Conservation (phyloP, 2,888 invertebrate species). For the Drosophila anomelani region DNA sequence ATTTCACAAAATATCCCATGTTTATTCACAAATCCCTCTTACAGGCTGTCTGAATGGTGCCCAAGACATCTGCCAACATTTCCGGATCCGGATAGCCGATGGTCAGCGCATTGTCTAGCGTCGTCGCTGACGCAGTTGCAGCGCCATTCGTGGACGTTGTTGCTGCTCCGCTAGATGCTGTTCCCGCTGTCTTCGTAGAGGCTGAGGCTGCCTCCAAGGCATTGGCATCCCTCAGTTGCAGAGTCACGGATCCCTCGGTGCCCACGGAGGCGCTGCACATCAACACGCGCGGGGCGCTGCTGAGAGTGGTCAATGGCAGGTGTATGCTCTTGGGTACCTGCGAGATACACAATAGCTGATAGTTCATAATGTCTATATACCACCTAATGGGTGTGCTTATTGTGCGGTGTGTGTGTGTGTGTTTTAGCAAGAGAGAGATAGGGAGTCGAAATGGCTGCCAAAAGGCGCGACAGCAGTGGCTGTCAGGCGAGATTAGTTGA, state of each 20-base stretch:
- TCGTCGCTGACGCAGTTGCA: conserved; percentile 58
- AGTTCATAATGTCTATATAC: conserved; percentile 36
- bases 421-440: conserved; percentile 4
- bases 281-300: conserved; percentile 81
- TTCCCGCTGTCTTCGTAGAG: conserved; percentile 10
- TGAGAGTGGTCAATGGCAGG: conserved; percentile 84
- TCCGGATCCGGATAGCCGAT: conserved; percentile 90
- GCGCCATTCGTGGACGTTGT: conserved; percentile 54
- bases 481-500: conserved; percentile 68
- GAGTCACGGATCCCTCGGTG: conserved; percentile 84
- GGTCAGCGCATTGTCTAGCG: conserved; percentile 88
- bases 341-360: conserved; percentile 48
- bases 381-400: background rate
- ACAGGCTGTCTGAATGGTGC: conserved; percentile 87
- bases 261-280: conserved; percentile 85
- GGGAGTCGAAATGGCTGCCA: conserved; percentile 59
- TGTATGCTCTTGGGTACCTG: conserved; percentile 85
- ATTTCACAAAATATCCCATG: background rate
- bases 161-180: conserved; percentile 12
- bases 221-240: conserved; percentile 84
- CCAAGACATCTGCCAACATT: conserved; percentile 89
- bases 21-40: conserved; percentile 44
- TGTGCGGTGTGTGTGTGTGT: conserved; percentile 6
- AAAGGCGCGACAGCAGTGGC: conserved; percentile 47
- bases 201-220: conserved; percentile 53